These are phyloP conservation scores for Enteromius thamalakanensis DNA, from an alignment of 2,797 vertebrate species.

Conservation along the genomic window DNA sequence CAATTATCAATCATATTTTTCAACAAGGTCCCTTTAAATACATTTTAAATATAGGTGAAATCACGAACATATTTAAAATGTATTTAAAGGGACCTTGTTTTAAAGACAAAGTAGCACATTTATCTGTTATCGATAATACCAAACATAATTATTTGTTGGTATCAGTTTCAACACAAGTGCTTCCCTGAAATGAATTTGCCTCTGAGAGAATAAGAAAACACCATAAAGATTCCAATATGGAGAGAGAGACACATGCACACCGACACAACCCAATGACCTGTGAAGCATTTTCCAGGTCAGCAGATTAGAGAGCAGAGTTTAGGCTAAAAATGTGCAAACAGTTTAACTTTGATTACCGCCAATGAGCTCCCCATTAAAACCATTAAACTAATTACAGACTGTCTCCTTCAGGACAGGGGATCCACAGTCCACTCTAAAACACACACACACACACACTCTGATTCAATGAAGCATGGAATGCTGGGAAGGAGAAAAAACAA, in stretches of 20 bases:
- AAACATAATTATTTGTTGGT: neutral
- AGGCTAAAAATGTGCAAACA: constrained; percentile 47
- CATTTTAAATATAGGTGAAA: too few species aligned
- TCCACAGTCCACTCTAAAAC: constrained; percentile 35
- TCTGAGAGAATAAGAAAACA: neutral
- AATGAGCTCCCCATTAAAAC: constrained; percentile 47
- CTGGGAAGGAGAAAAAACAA: constrained; percentile 15
- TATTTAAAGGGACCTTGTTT: neutral
- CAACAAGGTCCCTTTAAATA: too few species aligned
- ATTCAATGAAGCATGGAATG: constrained; percentile 22
- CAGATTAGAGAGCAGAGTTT: constrained; percentile 28
- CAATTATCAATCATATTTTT: too few species aligned
- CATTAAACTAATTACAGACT: constrained; percentile 46
- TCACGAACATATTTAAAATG: too few species aligned
- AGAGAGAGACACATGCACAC: neutral
- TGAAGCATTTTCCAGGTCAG: constrained; percentile 15
- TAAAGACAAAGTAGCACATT: neutral
- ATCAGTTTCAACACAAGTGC: neutral
- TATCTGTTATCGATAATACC: neutral
- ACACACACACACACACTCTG: neutral
- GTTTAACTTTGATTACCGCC: constrained; percentile 46
- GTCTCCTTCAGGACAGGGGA: constrained; percentile 33
- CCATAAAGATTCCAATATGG: neutral
- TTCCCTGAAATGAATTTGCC: neutral
- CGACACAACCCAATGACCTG: constrained; percentile 2